Evolutionary conservation across 2,113 vertebrate genomes (phyloP).

Genomic region (Cheirogaleus medius): DNA sequence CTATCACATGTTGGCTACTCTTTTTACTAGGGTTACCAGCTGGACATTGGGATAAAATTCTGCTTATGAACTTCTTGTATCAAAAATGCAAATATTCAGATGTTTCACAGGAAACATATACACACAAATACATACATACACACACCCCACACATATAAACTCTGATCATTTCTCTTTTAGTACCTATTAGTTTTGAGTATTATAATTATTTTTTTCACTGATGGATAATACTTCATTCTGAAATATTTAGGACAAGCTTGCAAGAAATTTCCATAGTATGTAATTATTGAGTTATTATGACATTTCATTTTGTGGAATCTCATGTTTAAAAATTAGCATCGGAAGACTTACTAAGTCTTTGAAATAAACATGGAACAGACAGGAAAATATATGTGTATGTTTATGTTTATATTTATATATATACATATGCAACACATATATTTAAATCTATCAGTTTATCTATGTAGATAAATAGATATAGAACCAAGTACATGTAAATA

Average conservation of each 20-base stretch:
- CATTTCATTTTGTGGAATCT: background rate
- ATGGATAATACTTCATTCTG: background rate
- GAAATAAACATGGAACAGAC: background rate
- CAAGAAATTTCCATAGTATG: background rate
- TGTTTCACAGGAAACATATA: background rate
- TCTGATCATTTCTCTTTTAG: background rate
- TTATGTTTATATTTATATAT: no score
- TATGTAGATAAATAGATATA: background rate
- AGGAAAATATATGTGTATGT: background rate
- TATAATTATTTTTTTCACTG: background rate
- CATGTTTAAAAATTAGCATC: background rate
- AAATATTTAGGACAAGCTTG: background rate
- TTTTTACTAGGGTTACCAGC: slow-evolving; percentile 58
- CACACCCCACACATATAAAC: background rate
- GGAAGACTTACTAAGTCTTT: background rate
- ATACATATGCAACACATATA: background rate
- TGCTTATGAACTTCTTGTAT: slow-evolving; percentile 36
- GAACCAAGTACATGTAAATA: background rate
- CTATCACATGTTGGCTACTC: slow-evolving; percentile 60
- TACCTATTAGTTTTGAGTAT: background rate
- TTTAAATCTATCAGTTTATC: background rate
- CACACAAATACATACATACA: background rate
- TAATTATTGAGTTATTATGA: background rate
- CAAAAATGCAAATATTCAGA: background rate
- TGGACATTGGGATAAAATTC: slow-evolving; percentile 65